Percentiles rank a stretch among this genome's conserved stretches.
phyloP scores from a whole-genome alignment of 2,113 vertebrate genomes.

The Columba janthina region DNA sequence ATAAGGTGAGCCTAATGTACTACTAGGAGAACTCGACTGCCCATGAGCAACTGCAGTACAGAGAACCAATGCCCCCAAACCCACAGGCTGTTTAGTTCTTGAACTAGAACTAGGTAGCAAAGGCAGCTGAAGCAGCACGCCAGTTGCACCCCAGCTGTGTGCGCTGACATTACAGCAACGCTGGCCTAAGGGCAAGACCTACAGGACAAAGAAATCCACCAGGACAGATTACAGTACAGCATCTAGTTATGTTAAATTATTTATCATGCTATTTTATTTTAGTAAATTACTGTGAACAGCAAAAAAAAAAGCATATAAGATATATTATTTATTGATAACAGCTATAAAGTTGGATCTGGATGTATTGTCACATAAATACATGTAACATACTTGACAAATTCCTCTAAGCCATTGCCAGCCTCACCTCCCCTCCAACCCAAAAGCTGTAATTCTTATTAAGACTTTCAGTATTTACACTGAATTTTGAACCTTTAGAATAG shows the following conservation, averaged over 20 bases:
- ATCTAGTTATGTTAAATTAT: not conserved
- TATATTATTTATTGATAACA: not conserved
- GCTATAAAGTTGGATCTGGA: not conserved
- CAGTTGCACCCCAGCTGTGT: not conserved
- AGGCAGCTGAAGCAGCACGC: not conserved
- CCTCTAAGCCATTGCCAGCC: not conserved
- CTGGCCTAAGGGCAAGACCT: not conserved
- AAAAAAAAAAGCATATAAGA: not conserved
- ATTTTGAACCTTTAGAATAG: not conserved
- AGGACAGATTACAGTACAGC: not conserved
- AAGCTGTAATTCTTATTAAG: not conserved
- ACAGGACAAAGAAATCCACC: not conserved
- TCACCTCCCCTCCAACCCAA: not conserved
- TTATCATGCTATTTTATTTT: not conserved
- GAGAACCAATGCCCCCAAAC: not conserved
- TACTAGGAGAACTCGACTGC: not conserved
- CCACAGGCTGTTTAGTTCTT: not conserved
- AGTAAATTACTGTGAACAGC: not conserved
- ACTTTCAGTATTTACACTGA: not conserved
- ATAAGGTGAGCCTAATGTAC: not conserved
- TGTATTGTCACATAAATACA: not conserved
- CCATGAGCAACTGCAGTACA: not conserved
- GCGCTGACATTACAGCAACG: not conserved
- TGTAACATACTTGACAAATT: not conserved
- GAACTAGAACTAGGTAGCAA: fast-evolving